phyloP scores from a whole-genome alignment of 2,888 invertebrate genomes.

The Spisula solida region DNA sequence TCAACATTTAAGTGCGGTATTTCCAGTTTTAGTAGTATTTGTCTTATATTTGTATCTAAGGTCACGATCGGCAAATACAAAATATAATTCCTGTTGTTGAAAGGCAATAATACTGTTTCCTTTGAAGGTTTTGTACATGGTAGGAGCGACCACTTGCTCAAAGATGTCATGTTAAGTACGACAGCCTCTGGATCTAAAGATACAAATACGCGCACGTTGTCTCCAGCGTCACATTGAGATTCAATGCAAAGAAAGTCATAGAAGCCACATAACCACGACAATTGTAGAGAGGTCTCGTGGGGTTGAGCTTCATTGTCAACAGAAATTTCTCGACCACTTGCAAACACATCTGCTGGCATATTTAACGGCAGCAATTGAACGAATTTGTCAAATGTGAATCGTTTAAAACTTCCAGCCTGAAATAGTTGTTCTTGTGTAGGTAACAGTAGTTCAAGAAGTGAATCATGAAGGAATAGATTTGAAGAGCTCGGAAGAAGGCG shows the following conservation, averaged over 20 bases:
- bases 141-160: constrained; percentile 33
- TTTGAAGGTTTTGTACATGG: not conserved
- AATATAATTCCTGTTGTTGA: not conserved
- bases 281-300: not conserved
- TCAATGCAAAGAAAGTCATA: constrained; percentile 30
- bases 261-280: constrained; percentile 22
- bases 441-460: constrained; percentile 25
- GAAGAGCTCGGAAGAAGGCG: constrained; percentile 51
- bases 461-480: constrained; percentile 50
- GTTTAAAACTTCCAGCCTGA: constrained; percentile 22
- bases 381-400: constrained; percentile 20
- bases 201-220: not conserved
- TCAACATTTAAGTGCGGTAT: constrained; percentile 8
- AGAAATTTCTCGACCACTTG: not conserved
- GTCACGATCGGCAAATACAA: not conserved
- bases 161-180: not conserved
- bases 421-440: no score
- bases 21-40: constrained; percentile 10
- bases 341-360: not conserved
- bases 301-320: not conserved
- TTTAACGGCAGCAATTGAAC: not conserved
- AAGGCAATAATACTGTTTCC: constrained; percentile 4
- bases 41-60: not conserved
- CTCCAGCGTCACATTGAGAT: not conserved
- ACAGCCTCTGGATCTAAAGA: not conserved